Evolutionary conservation across 2,113 vertebrate species (phyloP), one percentile per base, ranked within the genome.

Genomic region (Regulus satrapa): DNA sequence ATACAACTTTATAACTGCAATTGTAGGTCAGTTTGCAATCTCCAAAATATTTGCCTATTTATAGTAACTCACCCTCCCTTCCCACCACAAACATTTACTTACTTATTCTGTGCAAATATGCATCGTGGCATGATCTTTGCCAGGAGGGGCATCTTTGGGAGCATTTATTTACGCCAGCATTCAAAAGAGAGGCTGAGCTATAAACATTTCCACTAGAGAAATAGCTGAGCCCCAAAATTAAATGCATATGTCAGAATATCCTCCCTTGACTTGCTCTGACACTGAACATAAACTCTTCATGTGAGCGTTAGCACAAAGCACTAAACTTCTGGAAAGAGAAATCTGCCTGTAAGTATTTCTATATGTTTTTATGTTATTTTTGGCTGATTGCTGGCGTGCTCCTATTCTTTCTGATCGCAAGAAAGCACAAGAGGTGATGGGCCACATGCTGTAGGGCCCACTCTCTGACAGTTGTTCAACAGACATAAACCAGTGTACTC

Each of bases 381-480:
- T 94, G 89, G 87, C 95, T 79, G 72, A 82, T 96, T 93, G 82
- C 90, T 96, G 88, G 82, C 85, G 31, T 94, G 43, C 68, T 91
- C 74, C 92, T 91, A 52, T 75, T 80, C 76, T 96, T 96, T 80
- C 78, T 95, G 94, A 90, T 93, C 95, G 31, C 87, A 93, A 87
- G 91, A 95, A 93, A 63, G 74, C 61, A 88, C 80, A 88, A 89
- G 89, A 95, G 92, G 96, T 96, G 96, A 97, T 96, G 94, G 95
- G 88, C 92, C 94, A 97, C 95, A 95, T 95, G 92, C 91, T 91
- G 79, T 72, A 91, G 75, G 81, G 87, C 67, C 85, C 64, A 6
- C 28, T 88, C 54, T 94, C 95, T 95, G 92, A 95, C 95, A 91
- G 91, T 95, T 90, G 51, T 76, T 97, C 93, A 80, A 92, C 76